phyloP scores from a whole-genome alignment of 2,888 invertebrate genomes.

The Liodrosophila aerea region DNA sequence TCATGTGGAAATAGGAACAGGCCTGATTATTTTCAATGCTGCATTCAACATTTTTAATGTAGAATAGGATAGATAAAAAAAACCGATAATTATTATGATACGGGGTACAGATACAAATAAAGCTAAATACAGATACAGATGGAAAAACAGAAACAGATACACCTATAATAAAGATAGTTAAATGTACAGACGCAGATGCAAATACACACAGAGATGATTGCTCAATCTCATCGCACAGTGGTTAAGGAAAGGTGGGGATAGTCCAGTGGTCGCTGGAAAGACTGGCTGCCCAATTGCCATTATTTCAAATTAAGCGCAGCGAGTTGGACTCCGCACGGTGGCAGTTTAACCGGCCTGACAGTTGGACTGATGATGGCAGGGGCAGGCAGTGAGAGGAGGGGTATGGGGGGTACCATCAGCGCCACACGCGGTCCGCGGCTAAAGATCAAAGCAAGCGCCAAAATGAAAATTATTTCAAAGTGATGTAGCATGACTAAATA shows the following conservation, averaged over 20 bases:
- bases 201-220: conserved; percentile 47
- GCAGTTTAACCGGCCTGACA: conserved; percentile 61
- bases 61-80: no score
- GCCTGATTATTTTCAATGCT: no score
- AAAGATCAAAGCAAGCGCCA: conserved; percentile 79
- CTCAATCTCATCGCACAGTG: conserved; percentile 54
- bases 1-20: no score
- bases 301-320: conserved; percentile 69
- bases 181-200: no score
- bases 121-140: no score
- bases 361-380: conserved; percentile 15
- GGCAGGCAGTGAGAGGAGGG: conserved; percentile 1
- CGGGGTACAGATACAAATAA: no score
- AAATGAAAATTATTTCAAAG: conserved; percentile 81
- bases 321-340: conserved; percentile 64
- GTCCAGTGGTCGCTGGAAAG: conserved; percentile 48
- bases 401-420: conserved; percentile 34
- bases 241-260: not conserved
- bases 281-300: conserved; percentile 54
- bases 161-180: no score
- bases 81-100: no score
- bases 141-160: no score
- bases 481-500: conserved; percentile 83
- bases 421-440: conserved; percentile 66
- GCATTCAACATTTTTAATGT: no score